These are phyloP conservation scores for Semaprochilodus insignis DNA, from an alignment of 2,797 vertebrate genomes.

Conservation along the genomic window DNA sequence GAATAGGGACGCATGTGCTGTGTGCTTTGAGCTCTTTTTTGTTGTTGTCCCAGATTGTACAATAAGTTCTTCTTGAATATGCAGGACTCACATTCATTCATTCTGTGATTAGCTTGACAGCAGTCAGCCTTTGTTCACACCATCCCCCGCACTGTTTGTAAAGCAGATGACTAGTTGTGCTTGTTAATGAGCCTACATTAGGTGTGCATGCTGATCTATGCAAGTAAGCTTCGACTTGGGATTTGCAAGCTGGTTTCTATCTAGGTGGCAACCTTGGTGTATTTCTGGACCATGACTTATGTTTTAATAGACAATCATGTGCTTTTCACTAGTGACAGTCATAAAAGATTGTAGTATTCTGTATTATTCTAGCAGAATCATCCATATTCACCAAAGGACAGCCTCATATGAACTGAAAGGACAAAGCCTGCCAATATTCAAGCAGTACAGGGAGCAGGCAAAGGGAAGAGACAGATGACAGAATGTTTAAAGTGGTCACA, in stretches of 20 bases:
- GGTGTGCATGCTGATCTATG: constrained; percentile 36
- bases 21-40: constrained; percentile 25
- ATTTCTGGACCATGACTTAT: constrained; percentile 19
- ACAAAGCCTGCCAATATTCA: constrained; percentile 14
- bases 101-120: constrained; percentile 34
- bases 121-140: constrained; percentile 39
- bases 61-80: not conserved
- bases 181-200: constrained; percentile 35
- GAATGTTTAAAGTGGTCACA: constrained; percentile 6
- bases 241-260: constrained; percentile 15
- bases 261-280: constrained; percentile 14
- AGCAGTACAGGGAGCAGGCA: constrained; percentile 33
- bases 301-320: constrained; percentile 49
- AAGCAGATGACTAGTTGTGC: constrained; percentile 53
- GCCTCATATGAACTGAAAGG: constrained; percentile 11
- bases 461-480: not conserved
- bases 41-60: constrained; percentile 14
- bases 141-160: constrained; percentile 47
- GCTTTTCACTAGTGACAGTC: constrained; percentile 51
- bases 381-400: constrained; percentile 2
- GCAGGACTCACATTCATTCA: constrained; percentile 45
- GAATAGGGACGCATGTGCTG: constrained; percentile 41
- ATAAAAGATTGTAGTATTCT: constrained; percentile 17
- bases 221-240: constrained; percentile 28
- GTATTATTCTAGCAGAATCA: constrained; percentile 7